Evolutionary conservation across 1,140 invertebrate genomes (phyloP), one percentile per base, ranked within the genome.

Genomic region (Macrocentrus cingulum): DNA sequence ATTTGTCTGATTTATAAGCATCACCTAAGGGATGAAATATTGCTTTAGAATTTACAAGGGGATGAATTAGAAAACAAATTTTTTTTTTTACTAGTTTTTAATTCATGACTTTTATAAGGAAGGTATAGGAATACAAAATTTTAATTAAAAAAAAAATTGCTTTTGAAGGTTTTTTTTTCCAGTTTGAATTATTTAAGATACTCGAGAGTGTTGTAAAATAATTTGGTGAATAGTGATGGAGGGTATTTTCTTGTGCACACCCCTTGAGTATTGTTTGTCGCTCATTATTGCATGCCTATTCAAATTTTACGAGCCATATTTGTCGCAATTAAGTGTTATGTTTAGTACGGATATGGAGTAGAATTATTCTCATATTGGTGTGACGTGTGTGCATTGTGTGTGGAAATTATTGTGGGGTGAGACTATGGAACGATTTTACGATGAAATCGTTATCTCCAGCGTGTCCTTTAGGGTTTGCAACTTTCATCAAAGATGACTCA

Each of bases 261-360:
- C 36, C 11, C 11, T 2, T n/a, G 13, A 11, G 8, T 39, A 8
- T 25, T 18, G 32, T 2, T 51, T 6, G 7, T 16, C 49, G 16
- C 49, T 67, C 67, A 66, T 70, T 64, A 68, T 68, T 60, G 32
- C 60, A 65, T 77, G 68, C 70, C 74, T 77, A 75, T 77, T 77
- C 72, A 77, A 77, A 76, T 77, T 77, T 76, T 68, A 77, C 72
- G 70, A 62, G 58, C 68, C 62, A 72, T 76, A 76, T 76, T 74
- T 74, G 68, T 74, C 75, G 69, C 70, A 75, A 76, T 77, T 77
- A 77, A 74, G 70, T 72, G 70, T 77, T 71, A 70, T 72, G 66
- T 68, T 71, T 72, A 60, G 61, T n/a, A 63, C 68, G 68, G 69
- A 18, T 42, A 73, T 65, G 67, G 60, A 63, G 59, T 59, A 66